Evolutionary conservation across 2,113 vertebrate species (phyloP).

Genomic region (Phalacrocorax pelagicus): DNA sequence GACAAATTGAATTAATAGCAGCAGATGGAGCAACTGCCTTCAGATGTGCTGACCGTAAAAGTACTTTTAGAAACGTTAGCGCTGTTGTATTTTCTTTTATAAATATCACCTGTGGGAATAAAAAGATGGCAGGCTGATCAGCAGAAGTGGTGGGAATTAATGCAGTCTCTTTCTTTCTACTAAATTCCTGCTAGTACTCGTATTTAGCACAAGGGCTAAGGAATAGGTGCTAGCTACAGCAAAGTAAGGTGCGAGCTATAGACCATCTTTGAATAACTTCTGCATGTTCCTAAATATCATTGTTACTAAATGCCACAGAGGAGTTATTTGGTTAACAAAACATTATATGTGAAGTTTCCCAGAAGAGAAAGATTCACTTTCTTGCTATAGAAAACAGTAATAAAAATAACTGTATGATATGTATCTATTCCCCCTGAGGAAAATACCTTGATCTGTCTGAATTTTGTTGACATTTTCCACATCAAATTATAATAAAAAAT

Average conservation of each 20-base stretch:
- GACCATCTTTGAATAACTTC: background rate
- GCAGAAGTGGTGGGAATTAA: background rate
- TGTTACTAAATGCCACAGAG: background rate
- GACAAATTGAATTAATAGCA: slow-evolving; percentile 50
- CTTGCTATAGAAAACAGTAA: background rate
- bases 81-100: background rate
- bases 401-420: background rate
- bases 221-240: background rate
- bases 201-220: background rate
- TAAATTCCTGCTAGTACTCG: background rate
- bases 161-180: background rate
- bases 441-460: slow-evolving; percentile 12
- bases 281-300: background rate
- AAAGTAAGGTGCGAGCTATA: background rate
- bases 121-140: background rate
- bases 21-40: background rate
- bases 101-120: slow-evolving; percentile 19
- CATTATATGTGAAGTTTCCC: background rate
- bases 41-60: background rate
- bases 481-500: slow-evolving; percentile 50
- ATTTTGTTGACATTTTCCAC: slow-evolving; percentile 50
- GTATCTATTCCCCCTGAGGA: background rate
- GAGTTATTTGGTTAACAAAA: background rate
- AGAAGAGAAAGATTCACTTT: background rate
- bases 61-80: slow-evolving; percentile 4